Evolutionary conservation across 2,888 invertebrate species (phyloP).

Genomic region (Cylindroiulus punctatus): DNA sequence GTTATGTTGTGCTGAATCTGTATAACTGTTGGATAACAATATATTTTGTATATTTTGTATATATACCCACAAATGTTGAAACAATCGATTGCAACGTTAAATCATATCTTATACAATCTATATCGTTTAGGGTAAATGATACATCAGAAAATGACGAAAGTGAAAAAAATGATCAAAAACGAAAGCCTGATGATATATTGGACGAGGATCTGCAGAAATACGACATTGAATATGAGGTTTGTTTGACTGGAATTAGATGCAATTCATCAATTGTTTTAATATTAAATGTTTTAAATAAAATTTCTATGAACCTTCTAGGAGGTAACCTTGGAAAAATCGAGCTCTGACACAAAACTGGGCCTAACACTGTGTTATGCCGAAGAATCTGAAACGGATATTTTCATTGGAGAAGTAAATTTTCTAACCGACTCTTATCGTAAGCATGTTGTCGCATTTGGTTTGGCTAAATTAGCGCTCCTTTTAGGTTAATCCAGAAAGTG

Average conservation of each 20-base stretch:
- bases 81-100: too few relatives aligned
- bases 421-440: neutral
- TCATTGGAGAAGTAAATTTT: constrained; percentile 49
- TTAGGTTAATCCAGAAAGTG: constrained; percentile 71
- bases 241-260: neutral
- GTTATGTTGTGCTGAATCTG: too few relatives aligned
- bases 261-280: neutral
- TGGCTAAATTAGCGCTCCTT: neutral
- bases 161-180: neutral
- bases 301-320: constrained; percentile 35
- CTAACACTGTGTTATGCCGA: constrained; percentile 47
- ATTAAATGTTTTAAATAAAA: neutral
- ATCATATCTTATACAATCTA: neutral
- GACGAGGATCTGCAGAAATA: constrained; percentile 52
- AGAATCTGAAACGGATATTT: constrained; percentile 54
- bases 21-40: too few relatives aligned
- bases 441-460: neutral
- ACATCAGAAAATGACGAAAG: neutral
- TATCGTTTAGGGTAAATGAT: neutral
- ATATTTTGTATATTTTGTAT: too few relatives aligned
- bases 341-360: constrained; percentile 44
- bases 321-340: constrained; percentile 43
- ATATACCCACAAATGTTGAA: too few relatives aligned
- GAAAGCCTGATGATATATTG: constrained; percentile 24
- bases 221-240: constrained; percentile 55